phyloP scores from a whole-genome alignment of 2,888 invertebrate genomes.

The Hemicrepidius hirtus region DNA sequence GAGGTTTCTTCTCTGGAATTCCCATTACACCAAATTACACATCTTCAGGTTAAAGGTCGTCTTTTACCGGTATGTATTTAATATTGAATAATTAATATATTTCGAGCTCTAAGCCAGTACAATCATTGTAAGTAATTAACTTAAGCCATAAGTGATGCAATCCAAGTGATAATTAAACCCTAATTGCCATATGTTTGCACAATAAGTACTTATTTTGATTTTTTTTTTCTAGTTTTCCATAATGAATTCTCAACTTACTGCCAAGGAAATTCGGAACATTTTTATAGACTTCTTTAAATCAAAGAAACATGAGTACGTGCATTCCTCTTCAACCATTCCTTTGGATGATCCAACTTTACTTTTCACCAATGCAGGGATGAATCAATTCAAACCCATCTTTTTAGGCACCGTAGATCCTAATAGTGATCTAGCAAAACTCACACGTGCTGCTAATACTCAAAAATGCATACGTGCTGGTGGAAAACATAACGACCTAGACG shows the following conservation, averaged over 20 bases:
- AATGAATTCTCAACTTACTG: constrained; percentile 78
- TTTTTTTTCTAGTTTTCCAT: constrained; percentile 55
- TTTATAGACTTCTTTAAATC: constrained; percentile 94
- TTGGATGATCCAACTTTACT: constrained; percentile 97
- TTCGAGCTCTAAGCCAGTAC: too few relatives aligned
- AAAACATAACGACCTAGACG: constrained; percentile 99
- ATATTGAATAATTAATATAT: too few relatives aligned
- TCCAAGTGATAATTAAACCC: not conserved
- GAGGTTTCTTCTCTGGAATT: constrained; percentile 17
- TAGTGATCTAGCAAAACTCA: constrained; percentile 94
- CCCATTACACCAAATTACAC: constrained; percentile 21
- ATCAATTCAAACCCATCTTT: constrained; percentile 99
- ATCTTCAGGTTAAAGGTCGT: constrained; percentile 29
- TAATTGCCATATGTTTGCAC: constrained; percentile 33
- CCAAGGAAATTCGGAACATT: constrained; percentile 87
- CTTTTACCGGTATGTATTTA: constrained; percentile 11
- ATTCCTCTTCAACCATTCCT: constrained; percentile 98
- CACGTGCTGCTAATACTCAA: constrained; percentile 94
- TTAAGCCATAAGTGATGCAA: not conserved
- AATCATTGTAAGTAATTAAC: not conserved
- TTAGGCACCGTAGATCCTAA: constrained; percentile 96
- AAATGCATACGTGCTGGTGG: constrained; percentile 99
- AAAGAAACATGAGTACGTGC: constrained; percentile 93
- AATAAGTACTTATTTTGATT: not conserved
- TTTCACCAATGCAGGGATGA: constrained; percentile 99